A percentile compares a stretch with the other conserved stretches of the same genome.
These are phyloP conservation scores for Macrotus californicus DNA, from an alignment of 2,113 vertebrate species.

Conservation along the genomic window DNA sequence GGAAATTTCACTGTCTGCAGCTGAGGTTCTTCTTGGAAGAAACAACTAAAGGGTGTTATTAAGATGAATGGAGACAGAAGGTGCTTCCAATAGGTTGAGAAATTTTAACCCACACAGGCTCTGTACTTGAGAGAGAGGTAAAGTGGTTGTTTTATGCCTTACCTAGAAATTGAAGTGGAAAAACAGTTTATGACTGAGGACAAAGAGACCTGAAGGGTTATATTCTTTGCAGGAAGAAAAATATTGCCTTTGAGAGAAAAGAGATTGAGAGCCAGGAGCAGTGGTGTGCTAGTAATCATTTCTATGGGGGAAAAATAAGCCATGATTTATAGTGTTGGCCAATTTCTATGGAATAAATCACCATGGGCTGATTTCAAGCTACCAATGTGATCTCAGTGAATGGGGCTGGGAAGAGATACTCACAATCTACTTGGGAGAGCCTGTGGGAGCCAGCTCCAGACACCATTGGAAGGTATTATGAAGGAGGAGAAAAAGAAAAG, in stretches of 20 bases:
- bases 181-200: neutral
- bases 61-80: neutral
- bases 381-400: neutral
- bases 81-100: neutral
- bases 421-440: neutral
- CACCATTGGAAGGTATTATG: neutral
- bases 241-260: neutral
- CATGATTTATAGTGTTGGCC: neutral
- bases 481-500: neutral
- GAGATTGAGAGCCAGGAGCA: neutral
- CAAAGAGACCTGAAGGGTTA: neutral
- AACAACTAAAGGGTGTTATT: neutral
- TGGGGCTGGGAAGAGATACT: neutral
- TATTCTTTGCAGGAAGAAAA: neutral
- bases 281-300: neutral
- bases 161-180: neutral
- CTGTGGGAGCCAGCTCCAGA: neutral
- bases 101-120: neutral
- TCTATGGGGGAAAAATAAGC: neutral
- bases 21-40: neutral
- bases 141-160: neutral
- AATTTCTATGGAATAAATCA: neutral
- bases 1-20: neutral
- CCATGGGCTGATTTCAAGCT: neutral
- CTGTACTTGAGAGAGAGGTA: neutral